Evolutionary conservation across 2,113 vertebrate genomes (phyloP).

Genomic region (Ceratotherium simum): DNA sequence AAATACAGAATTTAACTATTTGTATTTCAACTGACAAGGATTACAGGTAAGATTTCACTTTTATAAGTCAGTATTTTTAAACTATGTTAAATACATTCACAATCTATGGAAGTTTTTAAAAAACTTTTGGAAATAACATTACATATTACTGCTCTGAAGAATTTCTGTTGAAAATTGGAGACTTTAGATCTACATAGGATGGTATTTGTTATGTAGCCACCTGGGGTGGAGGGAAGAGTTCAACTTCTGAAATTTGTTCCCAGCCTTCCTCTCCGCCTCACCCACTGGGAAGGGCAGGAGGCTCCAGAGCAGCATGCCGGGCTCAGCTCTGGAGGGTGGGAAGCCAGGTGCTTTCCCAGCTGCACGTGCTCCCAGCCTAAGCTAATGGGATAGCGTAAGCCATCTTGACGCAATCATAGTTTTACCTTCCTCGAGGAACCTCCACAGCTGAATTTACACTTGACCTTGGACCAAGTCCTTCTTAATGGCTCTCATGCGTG

Average conservation of each 20-base stretch:
- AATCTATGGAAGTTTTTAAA: neutral
- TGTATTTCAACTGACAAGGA: neutral
- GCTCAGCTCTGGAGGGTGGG: neutral
- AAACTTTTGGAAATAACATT: neutral
- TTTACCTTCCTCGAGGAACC: neutral
- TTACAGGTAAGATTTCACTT: neutral
- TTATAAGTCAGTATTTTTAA: neutral
- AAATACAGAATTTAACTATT: neutral
- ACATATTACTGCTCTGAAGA: constrained; percentile 43
- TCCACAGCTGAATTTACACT: neutral
- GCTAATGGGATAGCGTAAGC: neutral
- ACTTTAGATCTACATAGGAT: neutral
- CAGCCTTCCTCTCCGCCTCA: neutral
- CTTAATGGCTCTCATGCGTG: neutral
- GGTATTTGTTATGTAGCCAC: constrained; percentile 15
- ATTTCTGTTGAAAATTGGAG: constrained; percentile 34
- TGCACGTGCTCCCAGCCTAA: neutral
- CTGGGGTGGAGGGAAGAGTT: constrained; percentile 33
- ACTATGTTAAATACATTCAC: neutral
- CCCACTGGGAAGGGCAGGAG: neutral
- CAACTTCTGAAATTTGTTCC: constrained; percentile 14
- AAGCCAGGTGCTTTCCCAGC: neutral
- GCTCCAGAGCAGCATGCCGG: fast-evolving
- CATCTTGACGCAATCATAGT: constrained; percentile 36
- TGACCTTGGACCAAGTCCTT: neutral